Evolutionary conservation across 1,140 invertebrate genomes (phyloP).

Genomic region (Brachionus calyciflorus): DNA sequence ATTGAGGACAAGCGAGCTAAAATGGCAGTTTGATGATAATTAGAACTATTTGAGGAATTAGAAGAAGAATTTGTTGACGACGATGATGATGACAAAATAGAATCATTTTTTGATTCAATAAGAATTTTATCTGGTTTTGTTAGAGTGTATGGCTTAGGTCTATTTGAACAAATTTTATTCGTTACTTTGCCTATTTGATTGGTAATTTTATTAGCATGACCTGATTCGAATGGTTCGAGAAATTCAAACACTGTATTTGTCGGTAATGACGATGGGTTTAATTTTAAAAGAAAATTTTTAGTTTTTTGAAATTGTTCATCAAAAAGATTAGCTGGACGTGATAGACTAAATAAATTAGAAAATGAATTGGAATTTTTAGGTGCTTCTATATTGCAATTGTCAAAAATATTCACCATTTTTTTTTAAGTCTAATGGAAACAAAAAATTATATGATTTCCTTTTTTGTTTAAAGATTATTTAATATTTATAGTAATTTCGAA

Average conservation of each 20-base stretch:
- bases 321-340: not conserved
- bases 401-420: too few relatives aligned
- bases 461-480: too few relatives aligned
- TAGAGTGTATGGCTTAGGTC: not conserved
- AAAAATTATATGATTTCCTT: too few relatives aligned
- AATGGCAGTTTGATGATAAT: slow-evolving; percentile 24
- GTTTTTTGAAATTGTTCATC: slow-evolving; percentile 18
- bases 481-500: too few relatives aligned
- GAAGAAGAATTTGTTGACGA: not conserved
- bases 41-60: not conserved
- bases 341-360: slow-evolving; percentile 20
- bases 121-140: not conserved
- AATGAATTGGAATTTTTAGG: too few relatives aligned
- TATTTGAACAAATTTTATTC: not conserved
- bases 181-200: not conserved
- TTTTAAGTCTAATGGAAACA: too few relatives aligned
- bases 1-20: not conserved
- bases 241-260: not conserved
- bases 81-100: not conserved
- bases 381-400: too few relatives aligned
- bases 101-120: not conserved
- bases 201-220: not conserved
- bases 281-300: not conserved
- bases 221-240: not conserved
- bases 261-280: too few relatives aligned